phyloP scores from a whole-genome alignment of 2,888 invertebrate species.

The Microchrysa polita region DNA sequence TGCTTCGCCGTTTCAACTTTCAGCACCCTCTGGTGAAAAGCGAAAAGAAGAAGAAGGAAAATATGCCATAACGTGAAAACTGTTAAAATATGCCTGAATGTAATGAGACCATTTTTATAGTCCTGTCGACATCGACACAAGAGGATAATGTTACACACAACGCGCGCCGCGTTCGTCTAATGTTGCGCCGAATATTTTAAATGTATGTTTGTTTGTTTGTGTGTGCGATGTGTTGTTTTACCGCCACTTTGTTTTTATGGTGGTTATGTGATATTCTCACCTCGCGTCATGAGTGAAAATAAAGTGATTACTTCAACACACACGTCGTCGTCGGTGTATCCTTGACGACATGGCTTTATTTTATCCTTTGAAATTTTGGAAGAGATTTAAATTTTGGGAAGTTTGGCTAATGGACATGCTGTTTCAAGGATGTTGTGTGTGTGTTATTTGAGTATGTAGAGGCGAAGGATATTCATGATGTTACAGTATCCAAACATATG shows the following conservation, averaged over 20 bases:
- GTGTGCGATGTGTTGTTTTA: background rate
- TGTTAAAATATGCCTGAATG: slow-evolving; percentile 33
- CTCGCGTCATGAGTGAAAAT: slow-evolving; percentile 40
- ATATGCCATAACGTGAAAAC: slow-evolving; percentile 13
- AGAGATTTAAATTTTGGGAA: background rate
- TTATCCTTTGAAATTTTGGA: background rate
- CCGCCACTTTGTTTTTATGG: slow-evolving; percentile 29
- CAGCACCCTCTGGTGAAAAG: too few relatives aligned
- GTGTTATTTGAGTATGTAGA: too few relatives aligned
- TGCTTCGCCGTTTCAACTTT: too few relatives aligned
- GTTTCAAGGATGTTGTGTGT: background rate
- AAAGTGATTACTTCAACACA: slow-evolving; percentile 45
- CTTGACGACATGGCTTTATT: background rate
- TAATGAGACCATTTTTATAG: slow-evolving; percentile 47
- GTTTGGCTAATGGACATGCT: background rate
- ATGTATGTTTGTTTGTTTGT: too few relatives aligned
- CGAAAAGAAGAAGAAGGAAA: too few relatives aligned
- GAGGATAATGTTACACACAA: background rate
- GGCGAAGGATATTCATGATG: too few relatives aligned
- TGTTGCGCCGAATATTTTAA: too few relatives aligned
- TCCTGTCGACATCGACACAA: slow-evolving; percentile 8
- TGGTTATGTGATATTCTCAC: slow-evolving; percentile 19
- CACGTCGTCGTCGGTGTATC: slow-evolving; percentile 38
- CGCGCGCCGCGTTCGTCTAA: background rate
- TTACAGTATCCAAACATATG: too few relatives aligned